Base-by-base conservation (phyloP, 1,140 invertebrate genomes). In the Microplitis demolitor region DNA sequence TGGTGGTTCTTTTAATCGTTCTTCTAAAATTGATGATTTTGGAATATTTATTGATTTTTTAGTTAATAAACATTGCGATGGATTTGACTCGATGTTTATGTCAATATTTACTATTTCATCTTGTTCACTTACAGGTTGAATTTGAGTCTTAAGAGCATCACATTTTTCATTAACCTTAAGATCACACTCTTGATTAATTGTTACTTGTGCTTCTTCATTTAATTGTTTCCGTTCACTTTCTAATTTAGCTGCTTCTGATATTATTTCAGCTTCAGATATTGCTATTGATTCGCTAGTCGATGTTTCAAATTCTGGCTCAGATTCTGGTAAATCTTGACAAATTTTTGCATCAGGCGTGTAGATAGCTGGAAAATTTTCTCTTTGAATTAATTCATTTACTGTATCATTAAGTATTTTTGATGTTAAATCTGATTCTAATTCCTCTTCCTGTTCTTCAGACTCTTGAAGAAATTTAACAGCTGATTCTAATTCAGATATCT, bases 241-340 rank as follows among this genome's bases (percentile, higher is more conserved):
- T 33, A 87, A 71, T 76, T 87, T 87, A 9, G 80, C 82, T n/a
- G 85, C 85, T 67, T 87, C 85, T 13, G 83, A 83, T 54, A 87
- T 87, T 3, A 87, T 87, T 76, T 87, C 85, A 24, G 85, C 84
- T 76, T 87, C 86, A 0, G 85, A 87, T 72, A 86, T 87, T 0
- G 83, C 81, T 50, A 87, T 87, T 13, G 85, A 78, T 79, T 85
- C 80, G 0, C 79, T 63, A 13, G 66, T 69, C 4, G 73, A 71
- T n/a, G 76, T 71, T 45, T 79, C 74, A 6, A 83, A 37, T 66
- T 84, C 79, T 35, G 69, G 31, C 3, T 62, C 73, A 14, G 83
- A 62, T 39, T 83, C 82, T 14, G 76, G 74, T 34, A 78, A 34
- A 14, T 79, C 75, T 24, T 78, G 76, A 69, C 72, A 76, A 4